Conservation (phyloP, 2,888 invertebrate species). For the Drosophila anomelani region DNA sequence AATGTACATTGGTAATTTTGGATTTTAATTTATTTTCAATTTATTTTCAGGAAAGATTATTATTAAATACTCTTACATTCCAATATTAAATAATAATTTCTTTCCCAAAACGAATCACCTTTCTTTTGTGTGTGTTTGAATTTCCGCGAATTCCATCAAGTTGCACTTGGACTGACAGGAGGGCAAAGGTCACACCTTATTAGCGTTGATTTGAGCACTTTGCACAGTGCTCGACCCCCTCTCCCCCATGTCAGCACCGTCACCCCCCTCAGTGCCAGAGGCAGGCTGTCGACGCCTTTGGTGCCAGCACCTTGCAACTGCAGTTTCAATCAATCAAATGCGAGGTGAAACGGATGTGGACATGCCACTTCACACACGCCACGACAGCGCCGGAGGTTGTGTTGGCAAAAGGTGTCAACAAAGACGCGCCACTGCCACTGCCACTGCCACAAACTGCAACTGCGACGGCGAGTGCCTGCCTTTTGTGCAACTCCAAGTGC, state of each 20-base stretch:
- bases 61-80: neutral
- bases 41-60: no score
- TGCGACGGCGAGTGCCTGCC: constrained; percentile 30
- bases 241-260: neutral
- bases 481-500: constrained; percentile 46
- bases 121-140: neutral
- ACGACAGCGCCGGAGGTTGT: constrained; percentile 48
- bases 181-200: constrained; percentile 36
- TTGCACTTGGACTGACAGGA: constrained; percentile 1
- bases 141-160: neutral
- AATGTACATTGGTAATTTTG: no score
- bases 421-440: constrained; percentile 45
- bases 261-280: constrained; percentile 8
- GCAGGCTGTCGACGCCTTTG: constrained; percentile 46
- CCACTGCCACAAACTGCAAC: constrained; percentile 9
- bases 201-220: constrained; percentile 45
- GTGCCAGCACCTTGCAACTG: constrained; percentile 64
- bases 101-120: neutral
- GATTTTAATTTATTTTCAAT: no score
- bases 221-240: constrained; percentile 6
- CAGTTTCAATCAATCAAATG: constrained; percentile 82
- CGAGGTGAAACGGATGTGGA: constrained; percentile 57
- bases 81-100: neutral
- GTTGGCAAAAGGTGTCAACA: constrained; percentile 46
- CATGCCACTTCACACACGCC: constrained; percentile 57